Percentiles rank a stretch among this genome's conserved stretches.
These are phyloP conservation scores for Dynastes tityus DNA, from an alignment of 2,888 invertebrate species.

Conservation along the genomic window DNA sequence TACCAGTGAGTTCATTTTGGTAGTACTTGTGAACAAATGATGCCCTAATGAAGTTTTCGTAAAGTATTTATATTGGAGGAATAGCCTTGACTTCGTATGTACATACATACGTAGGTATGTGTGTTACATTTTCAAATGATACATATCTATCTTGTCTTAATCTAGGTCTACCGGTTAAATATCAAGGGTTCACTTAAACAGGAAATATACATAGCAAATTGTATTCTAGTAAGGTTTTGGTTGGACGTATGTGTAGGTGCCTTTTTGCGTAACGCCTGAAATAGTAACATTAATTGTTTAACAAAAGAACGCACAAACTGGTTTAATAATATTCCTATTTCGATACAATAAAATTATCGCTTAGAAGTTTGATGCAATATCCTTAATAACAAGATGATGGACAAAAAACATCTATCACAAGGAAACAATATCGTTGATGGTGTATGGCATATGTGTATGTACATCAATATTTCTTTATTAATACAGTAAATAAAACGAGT, in stretches of 20 bases:
- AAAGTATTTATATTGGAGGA: conserved; percentile 48
- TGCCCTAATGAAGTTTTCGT: conserved; percentile 16
- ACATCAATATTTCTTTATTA: too few species aligned
- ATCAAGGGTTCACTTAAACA: conserved; percentile 16
- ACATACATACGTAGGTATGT: background rate
- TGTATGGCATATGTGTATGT: too few species aligned
- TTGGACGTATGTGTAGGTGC: background rate
- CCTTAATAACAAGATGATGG: too few species aligned
- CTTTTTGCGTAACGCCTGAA: too few species aligned
- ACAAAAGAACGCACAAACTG: too few species aligned
- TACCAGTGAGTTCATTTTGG: conserved; percentile 51
- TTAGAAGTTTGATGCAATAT: too few species aligned
- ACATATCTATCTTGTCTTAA: conserved; percentile 19
- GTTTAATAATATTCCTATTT: too few species aligned
- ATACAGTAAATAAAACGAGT: too few species aligned
- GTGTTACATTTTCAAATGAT: background rate
- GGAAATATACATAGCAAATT: conserved; percentile 15
- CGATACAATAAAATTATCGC: too few species aligned
- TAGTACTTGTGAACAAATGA: conserved; percentile 48
- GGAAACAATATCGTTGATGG: too few species aligned
- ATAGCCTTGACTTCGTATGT: conserved; percentile 48
- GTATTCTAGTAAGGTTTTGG: background rate
- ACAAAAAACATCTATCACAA: too few species aligned
- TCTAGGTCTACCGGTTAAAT: conserved; percentile 34
- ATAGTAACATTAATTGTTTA: too few species aligned